phyloP scores from a whole-genome alignment of 1,140 invertebrate genomes.

The Phortica variegata region DNA sequence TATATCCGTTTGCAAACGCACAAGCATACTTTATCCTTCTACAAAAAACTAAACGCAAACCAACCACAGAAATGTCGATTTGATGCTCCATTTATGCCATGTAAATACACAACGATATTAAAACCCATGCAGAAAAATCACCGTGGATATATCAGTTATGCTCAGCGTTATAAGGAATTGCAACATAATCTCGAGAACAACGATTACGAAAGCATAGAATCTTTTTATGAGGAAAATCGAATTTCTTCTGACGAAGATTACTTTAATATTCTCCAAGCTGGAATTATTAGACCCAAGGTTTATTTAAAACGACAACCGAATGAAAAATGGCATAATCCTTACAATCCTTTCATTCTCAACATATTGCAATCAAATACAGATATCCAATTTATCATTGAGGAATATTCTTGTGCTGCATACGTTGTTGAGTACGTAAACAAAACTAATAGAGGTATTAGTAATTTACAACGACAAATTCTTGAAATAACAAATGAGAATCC shows the following conservation, averaged over 20 bases:
- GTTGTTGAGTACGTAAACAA: slow-evolving; percentile 41
- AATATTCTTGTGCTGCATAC: slow-evolving; percentile 47
- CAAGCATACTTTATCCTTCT: slow-evolving; percentile 34
- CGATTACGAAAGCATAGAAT: background rate
- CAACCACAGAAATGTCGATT: slow-evolving; percentile 35
- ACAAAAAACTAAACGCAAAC: slow-evolving; percentile 19
- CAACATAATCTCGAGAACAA: background rate
- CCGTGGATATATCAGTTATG: background rate
- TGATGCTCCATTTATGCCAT: slow-evolving; percentile 39
- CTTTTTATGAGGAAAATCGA: background rate
- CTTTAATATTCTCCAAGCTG: slow-evolving; percentile 26
- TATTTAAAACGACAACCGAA: slow-evolving; percentile 23
- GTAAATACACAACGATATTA: slow-evolving; percentile 23
- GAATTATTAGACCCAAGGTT: slow-evolving; percentile 28
- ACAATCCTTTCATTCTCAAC: slow-evolving; percentile 41
- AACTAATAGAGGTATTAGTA: slow-evolving; percentile 46
- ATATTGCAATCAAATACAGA: slow-evolving; percentile 47
- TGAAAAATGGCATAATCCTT: slow-evolving; percentile 44
- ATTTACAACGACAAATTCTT: slow-evolving; percentile 42
- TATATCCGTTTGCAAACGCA: slow-evolving; percentile 31
- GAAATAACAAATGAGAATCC: slow-evolving; percentile 48
- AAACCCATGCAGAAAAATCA: slow-evolving; percentile 23
- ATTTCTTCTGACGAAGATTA: slow-evolving; percentile 32
- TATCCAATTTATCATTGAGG: slow-evolving; percentile 53
- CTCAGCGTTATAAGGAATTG: slow-evolving; percentile 11